phyloP scores from a whole-genome alignment of 2,113 vertebrate genomes.

The Pelobates fuscus region DNA sequence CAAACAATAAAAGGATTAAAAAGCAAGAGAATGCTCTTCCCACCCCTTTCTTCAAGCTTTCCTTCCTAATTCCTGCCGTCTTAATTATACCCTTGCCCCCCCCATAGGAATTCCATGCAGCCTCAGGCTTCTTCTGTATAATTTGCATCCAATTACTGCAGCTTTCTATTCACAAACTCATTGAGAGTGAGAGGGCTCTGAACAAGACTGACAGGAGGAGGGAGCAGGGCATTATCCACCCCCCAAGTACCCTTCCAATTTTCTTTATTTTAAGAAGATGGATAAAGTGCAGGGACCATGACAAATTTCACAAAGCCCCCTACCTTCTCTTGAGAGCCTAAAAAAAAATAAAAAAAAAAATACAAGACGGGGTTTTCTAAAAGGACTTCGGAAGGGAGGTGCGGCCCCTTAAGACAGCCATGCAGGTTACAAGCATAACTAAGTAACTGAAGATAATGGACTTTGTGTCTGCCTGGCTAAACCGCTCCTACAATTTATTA shows the following conservation, averaged over 20 bases:
- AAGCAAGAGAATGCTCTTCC: constrained; percentile 42
- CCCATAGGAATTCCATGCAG: constrained; percentile 46
- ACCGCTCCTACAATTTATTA: neutral
- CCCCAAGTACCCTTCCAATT: constrained; percentile 29
- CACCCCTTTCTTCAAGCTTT: constrained; percentile 43
- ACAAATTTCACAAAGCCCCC: constrained; percentile 50
- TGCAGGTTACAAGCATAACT: neutral
- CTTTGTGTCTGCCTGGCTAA: neutral
- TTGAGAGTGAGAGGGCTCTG: constrained; percentile 44
- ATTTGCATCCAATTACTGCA: constrained; percentile 52
- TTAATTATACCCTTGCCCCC: constrained; percentile 49
- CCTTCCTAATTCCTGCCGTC: constrained; percentile 50
- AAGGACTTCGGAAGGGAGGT: constrained; percentile 19
- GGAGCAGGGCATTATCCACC: constrained; percentile 42
- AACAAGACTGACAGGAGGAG: constrained; percentile 39
- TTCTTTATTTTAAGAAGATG: constrained; percentile 47
- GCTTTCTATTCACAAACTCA: constrained; percentile 45
- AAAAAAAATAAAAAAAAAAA: constrained; percentile 1
- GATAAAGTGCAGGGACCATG: constrained; percentile 51
- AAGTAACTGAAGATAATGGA: neutral
- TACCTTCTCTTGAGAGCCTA: constrained; percentile 9
- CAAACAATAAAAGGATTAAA: constrained; percentile 45
- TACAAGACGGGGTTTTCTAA: neutral
- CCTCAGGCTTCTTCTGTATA: constrained; percentile 43
- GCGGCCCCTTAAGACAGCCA: neutral